These are phyloP conservation scores for Tetragnatha versicolor DNA, from an alignment of 1,140 invertebrate genomes.

Conservation along the genomic window DNA sequence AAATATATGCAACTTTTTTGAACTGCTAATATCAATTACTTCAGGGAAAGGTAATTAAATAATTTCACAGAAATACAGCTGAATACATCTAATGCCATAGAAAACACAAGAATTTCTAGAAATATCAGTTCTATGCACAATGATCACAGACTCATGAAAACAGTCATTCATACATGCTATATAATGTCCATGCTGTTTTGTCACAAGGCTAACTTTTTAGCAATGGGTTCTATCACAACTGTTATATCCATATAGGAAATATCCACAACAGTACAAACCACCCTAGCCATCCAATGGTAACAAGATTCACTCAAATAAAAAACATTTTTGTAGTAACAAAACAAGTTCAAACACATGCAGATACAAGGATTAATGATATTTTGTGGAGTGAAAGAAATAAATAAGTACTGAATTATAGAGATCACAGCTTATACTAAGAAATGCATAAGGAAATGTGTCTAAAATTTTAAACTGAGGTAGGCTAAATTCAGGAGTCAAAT, in stretches of 20 bases:
- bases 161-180: constrained; percentile 52
- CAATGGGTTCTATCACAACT: constrained; percentile 55
- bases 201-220: constrained; percentile 52
- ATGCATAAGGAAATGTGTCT: too few relatives aligned
- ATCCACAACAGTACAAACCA: constrained; percentile 50
- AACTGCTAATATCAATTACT: too few relatives aligned
- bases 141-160: constrained; percentile 56
- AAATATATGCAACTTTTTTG: too few relatives aligned
- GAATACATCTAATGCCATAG: constrained; percentile 35
- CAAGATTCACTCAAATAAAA: neutral
- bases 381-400: too few relatives aligned
- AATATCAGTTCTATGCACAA: constrained; percentile 55
- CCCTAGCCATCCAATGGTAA: constrained; percentile 41
- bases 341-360: neutral
- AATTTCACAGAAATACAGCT: constrained; percentile 34
- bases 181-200: constrained; percentile 55
- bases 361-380: too few relatives aligned
- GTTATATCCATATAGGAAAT: constrained; percentile 51
- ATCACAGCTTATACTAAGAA: too few relatives aligned
- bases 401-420: too few relatives aligned
- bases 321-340: neutral
- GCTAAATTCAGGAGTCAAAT: too few relatives aligned
- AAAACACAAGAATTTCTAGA: constrained; percentile 48
- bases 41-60: too few relatives aligned
- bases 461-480: too few relatives aligned